Percentiles rank a stretch among this genome's conserved stretches.
These are phyloP conservation scores for Entomyzon cyanotis DNA, from an alignment of 2,113 vertebrate species.

Conservation along the genomic window DNA sequence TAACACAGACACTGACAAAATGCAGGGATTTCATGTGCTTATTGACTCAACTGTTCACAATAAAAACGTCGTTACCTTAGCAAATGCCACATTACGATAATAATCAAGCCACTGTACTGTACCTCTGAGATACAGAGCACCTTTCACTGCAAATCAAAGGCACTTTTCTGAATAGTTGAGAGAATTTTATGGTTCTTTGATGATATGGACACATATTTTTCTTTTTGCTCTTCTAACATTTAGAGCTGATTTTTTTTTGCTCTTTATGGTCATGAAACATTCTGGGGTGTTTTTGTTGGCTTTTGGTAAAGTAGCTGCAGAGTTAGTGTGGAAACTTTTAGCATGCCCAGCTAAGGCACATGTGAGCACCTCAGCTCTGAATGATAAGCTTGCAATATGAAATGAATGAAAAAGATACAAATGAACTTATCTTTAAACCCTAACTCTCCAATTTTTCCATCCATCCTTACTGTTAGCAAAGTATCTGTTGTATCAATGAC, in stretches of 20 bases:
- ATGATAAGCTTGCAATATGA: background rate
- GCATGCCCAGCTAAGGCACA: background rate
- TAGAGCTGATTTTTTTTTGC: background rate
- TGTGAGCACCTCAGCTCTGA: background rate
- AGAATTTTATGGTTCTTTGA: background rate
- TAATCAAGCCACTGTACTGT: slow-evolving; percentile 22
- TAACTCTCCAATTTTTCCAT: background rate
- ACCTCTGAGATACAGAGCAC: background rate
- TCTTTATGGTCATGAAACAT: background rate
- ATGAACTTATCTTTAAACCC: background rate
- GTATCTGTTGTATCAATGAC: background rate
- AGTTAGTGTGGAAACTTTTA: background rate
- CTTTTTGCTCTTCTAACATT: background rate
- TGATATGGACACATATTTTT: background rate
- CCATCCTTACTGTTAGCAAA: background rate
- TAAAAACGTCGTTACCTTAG: slow-evolving; percentile 25
- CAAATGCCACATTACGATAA: slow-evolving; percentile 26
- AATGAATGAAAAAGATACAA: background rate
- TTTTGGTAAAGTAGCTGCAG: background rate
- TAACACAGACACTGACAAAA: slow-evolving; percentile 6
- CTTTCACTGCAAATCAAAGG: slow-evolving; percentile 44
- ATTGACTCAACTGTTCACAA: slow-evolving; percentile 11
- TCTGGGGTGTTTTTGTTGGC: background rate
- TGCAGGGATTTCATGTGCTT: background rate
- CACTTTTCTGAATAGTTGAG: background rate